Percentiles rank a stretch among this genome's conserved stretches.
phyloP scores from a whole-genome alignment of 1,140 invertebrate genomes.

The Cydia pomonella region DNA sequence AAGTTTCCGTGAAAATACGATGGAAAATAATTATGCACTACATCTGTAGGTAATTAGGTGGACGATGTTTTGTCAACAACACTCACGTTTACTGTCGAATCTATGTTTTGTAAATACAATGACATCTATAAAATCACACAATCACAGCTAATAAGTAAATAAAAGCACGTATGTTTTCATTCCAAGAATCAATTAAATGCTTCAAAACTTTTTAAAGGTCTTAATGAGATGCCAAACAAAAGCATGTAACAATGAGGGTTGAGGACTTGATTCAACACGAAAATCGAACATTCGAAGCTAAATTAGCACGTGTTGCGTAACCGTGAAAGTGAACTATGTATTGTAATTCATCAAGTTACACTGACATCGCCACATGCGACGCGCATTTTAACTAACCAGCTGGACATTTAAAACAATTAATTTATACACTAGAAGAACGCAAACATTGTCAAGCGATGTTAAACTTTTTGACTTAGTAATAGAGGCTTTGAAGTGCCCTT shows the following conservation, averaged over 20 bases:
- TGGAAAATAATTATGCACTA: too few relatives aligned
- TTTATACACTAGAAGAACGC: neutral
- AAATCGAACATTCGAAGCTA: neutral
- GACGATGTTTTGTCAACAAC: too few relatives aligned
- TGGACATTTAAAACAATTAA: slow-evolving; percentile 27
- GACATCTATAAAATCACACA: neutral
- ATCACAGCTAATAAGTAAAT: neutral
- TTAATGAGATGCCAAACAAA: neutral
- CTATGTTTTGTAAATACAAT: neutral
- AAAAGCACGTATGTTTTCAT: neutral
- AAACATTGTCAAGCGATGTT: neutral
- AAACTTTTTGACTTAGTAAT: neutral
- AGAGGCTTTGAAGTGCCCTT: neutral
- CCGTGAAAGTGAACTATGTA: slow-evolving; percentile 68
- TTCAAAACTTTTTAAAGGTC: neutral
- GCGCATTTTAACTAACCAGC: slow-evolving; percentile 46
- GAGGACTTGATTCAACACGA: neutral
- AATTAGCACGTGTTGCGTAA: slow-evolving; percentile 49
- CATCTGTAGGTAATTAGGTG: too few relatives aligned
- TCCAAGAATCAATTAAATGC: neutral
- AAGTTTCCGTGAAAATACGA: too few relatives aligned
- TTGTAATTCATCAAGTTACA: slow-evolving; percentile 69
- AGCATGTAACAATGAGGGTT: neutral
- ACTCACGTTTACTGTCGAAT: too few relatives aligned
- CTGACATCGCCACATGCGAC: slow-evolving; percentile 48